Conservation (phyloP, 2,888 invertebrate species). For the Uloborus plumipes region DNA sequence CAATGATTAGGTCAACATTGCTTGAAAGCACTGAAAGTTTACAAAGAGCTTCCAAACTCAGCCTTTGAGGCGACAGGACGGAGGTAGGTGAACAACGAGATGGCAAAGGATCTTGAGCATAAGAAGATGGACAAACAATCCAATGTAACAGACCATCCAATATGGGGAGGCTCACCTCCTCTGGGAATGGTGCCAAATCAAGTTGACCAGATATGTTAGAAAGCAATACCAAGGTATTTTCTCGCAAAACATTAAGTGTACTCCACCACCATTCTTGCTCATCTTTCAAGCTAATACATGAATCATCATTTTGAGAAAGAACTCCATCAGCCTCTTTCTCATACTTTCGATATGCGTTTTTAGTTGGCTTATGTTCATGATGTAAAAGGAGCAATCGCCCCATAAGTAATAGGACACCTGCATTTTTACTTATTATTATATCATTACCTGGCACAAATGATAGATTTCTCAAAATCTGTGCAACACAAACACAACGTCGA, state of each 20-base stretch:
- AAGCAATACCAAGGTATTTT: constrained; percentile 94
- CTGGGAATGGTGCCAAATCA: constrained; percentile 88
- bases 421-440: constrained; percentile 86
- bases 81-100: constrained; percentile 80
- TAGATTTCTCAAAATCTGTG: constrained; percentile 95
- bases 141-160: constrained; percentile 97
- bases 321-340: constrained; percentile 56
- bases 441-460: constrained; percentile 99
- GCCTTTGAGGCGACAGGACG: constrained; percentile 87
- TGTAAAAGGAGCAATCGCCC: constrained; percentile 91
- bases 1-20: constrained; percentile 97
- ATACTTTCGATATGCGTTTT: constrained; percentile 79
- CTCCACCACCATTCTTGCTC: constrained; percentile 83
- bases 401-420: constrained; percentile 88
- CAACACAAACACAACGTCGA: constrained; percentile 91
- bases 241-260: constrained; percentile 90
- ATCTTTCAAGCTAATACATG: constrained; percentile 82
- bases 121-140: constrained; percentile 96
- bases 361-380: constrained; percentile 91
- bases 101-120: constrained; percentile 94
- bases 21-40: constrained; percentile 97
- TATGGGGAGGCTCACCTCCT: constrained; percentile 92
- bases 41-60: constrained; percentile 95
- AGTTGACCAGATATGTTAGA: constrained; percentile 96
- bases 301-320: constrained; percentile 69